Base-by-base conservation (phyloP, 2,888 invertebrate species). In the Aphodius sticticus region DNA sequence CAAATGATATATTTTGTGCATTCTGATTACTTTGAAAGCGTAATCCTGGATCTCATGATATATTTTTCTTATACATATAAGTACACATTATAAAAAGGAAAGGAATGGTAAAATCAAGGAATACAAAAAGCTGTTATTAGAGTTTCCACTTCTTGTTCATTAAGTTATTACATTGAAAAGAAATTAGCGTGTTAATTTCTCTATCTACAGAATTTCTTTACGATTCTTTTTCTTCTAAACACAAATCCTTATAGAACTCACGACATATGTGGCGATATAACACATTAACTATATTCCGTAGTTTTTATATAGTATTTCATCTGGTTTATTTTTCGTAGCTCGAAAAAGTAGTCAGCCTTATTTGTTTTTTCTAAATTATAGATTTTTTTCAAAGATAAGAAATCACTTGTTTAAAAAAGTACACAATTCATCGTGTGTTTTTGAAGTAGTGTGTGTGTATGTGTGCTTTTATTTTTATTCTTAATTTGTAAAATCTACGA, bases 271-370 rank as follows among this genome's bases (percentile, higher is more conserved):
- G 82, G 82, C 83, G 84, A 84, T 82, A 83, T 83, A 85, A 86
- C 85, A 86, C 85, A 85, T 84, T 86, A 86, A 81, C 81, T 81
- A 81, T 79, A 37, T 80, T 78, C 70, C 76, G 38, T 76, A 75
- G 69, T 70, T 77, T 79, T 38, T 79, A 69, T 79, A 77, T 76
- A 82, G 82, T 84, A 84, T 83, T 82, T 81, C 78, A 82, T 84
- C 82, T 83, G 84, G 84, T 83, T 86, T 14, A 15, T 72, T 84
- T 82, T 81, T 82, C 83, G 82, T 84, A 85, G 85, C 84, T 86
- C 85, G 84, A 83, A 74, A 74, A 74, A 84, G 85, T 86, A 87
- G 85, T 87, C 87, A 87, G 87, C 87, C 87, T 87, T 87, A 87
- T 86, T 74, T 74, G 74, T 74, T 74, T 35, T 9, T 53, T 53